Base-by-base conservation (phyloP, 1,140 invertebrate genomes). In the Drosophila ironensis region DNA sequence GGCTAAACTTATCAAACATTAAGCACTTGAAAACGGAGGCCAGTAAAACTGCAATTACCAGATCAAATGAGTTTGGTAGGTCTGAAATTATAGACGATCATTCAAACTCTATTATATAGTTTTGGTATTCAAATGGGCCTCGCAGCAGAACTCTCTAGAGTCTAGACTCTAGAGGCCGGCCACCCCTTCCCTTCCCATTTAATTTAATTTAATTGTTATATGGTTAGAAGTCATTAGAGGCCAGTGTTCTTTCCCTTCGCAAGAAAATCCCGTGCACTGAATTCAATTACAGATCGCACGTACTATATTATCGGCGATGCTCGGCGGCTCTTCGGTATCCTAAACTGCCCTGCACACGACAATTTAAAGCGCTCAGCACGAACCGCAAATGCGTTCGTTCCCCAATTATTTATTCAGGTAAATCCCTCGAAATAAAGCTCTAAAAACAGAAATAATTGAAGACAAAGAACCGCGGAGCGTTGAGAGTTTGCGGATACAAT, bases 351-450 rank as follows among this genome's bases (percentile, higher is more conserved):
- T 44, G 52, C 45, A 42, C 30, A 70, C 42, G 56, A 60, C 78
- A 66, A 82, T 81, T 84, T 72, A 77, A 72, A 82, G 72, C 78
- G 45, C 52, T 35, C 72, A 57, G 61, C 78, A 81, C 77, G 77
- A 84, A 72, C 78, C 17, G 53, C 40, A 37, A 66, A 70, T 84
- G 57, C 22, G 56, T 38, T 54, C 42, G 27, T 63, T n/a, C 19
- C 3, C 14, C 28, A 38, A 80, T 80, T 74, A 78, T 51, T 33
- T 72, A 78, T 80, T 70, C 75, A 64, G 75, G 75, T 74, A 64
- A 78, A 78, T 74, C 75, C 75, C 75, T 68, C 60, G 35, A 16
- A 4, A 8, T 30, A 42, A 27, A 24, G n/a, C n/a, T n/a, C n/a
- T 4, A n/a, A 41, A 41, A 41, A 8, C 4, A 24, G 14, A 9